Evolutionary conservation across 1,140 invertebrate genomes (phyloP).

Genomic region (Leptoteleia sp.): DNA sequence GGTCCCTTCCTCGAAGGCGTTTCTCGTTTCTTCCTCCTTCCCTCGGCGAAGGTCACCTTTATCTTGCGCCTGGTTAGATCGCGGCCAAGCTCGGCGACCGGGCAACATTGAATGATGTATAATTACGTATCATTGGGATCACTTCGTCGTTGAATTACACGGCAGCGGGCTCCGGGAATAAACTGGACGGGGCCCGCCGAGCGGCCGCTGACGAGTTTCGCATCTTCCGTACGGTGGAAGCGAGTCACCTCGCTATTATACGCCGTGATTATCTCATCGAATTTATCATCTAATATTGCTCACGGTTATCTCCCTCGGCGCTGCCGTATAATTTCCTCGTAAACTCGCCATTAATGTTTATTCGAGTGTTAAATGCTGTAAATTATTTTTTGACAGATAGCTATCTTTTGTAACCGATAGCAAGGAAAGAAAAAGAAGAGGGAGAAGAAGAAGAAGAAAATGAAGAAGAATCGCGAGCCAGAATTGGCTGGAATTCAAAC

Average conservation of each 20-base stretch:
- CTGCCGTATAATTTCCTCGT: slow-evolving; percentile 54
- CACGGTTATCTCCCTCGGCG: slow-evolving; percentile 20
- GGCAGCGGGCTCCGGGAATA: slow-evolving; percentile 44
- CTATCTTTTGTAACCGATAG: too few species aligned
- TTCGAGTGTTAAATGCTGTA: slow-evolving; percentile 45
- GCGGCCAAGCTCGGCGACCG: slow-evolving; percentile 19
- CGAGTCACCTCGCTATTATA: slow-evolving; percentile 35
- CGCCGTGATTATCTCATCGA: slow-evolving; percentile 57
- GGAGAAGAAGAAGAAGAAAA: too few species aligned
- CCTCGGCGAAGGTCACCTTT: slow-evolving; percentile 47
- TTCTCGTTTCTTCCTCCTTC: slow-evolving; percentile 39
- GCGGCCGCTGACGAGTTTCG: slow-evolving; percentile 63
- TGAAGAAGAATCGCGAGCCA: too few species aligned
- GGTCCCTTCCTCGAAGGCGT: slow-evolving; percentile 22
- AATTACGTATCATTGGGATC: slow-evolving; percentile 64
- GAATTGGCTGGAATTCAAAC: too few species aligned
- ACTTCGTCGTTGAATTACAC: slow-evolving; percentile 62
- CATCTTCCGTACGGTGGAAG: slow-evolving; percentile 27
- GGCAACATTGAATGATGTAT: slow-evolving; percentile 62
- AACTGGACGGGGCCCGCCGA: slow-evolving; percentile 45
- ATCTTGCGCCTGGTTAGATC: slow-evolving; percentile 42
- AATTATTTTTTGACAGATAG: slow-evolving; percentile 40
- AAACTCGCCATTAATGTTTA: slow-evolving; percentile 53
- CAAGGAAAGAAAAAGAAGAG: too few species aligned
- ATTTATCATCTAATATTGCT: slow-evolving; percentile 62